Evolutionary conservation across 2,113 vertebrate genomes (phyloP), one percentile per base, ranked within the genome.

Genomic region (Motacilla tschutschensis): DNA sequence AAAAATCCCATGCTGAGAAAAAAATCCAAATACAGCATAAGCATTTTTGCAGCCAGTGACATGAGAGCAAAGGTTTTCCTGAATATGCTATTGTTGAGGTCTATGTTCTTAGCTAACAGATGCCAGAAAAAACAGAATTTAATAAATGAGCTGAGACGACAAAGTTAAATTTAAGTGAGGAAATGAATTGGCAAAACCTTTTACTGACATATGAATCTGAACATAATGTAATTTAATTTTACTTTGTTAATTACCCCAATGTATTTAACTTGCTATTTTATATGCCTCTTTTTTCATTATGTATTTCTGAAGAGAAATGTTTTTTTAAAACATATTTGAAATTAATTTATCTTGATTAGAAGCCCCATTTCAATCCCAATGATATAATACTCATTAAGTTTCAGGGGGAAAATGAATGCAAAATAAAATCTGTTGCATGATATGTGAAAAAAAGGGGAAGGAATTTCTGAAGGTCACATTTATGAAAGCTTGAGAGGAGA

Each of bases 181-280:
- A 87, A 92, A 82, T 72, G 8, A 90, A 67, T 5, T 79, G 62
- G 78, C 71, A 84, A 90, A 90, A 72, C 14, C 28, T 79, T 78
- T 72, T 63, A 78, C 41, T 79, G 25, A 57, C 67, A 65, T 80
- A 62, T 29, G 58, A 69, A 75, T 79, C 63, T 50, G 36, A 89
- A 71, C 25, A 88, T 36, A 86, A 35, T n/a, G 31, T 75, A 71
- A 81, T 83, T 84, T 69, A 72, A 67, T 88, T 91, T 78, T 90
- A 63, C 63, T 75, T 71, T 55, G 22, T 74, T 88, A 92, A 84
- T 85, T 88, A 81, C 35, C 38, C 46, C 25, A 48, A 44, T 20
- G 50, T 72, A 86, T 81, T 90, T 51, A 38, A 46, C 26, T 62
- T 79, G 14, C 8, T 70, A 38, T 64, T 78, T 84, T 79, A 88